These are phyloP conservation scores for Eclectus roratus DNA, from an alignment of 2,113 vertebrate species.

Conservation along the genomic window DNA sequence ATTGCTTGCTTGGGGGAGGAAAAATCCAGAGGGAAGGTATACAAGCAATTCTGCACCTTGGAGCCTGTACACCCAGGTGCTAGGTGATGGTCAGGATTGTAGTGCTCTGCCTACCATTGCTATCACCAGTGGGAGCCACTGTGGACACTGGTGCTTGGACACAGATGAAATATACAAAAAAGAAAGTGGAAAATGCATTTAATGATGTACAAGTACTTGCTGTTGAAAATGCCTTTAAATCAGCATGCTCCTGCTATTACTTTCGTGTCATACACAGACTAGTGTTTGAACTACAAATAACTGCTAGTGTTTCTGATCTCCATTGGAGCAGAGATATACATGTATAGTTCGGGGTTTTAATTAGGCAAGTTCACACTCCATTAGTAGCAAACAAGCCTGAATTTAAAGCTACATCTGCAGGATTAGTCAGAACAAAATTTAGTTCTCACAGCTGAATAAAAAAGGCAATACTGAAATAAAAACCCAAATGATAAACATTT, in stretches of 20 bases:
- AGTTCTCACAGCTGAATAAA: background rate
- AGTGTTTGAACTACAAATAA: constrained; percentile 16
- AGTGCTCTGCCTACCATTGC: background rate
- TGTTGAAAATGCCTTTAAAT: constrained; percentile 29
- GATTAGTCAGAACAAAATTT: background rate
- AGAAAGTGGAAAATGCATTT: background rate
- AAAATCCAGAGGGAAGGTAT: constrained; percentile 51
- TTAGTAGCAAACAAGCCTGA: background rate
- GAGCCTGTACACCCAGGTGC: background rate
- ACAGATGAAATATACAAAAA: background rate
- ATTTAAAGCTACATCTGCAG: constrained; percentile 35
- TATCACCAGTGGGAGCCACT: constrained; percentile 7
- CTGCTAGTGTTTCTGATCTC: constrained; percentile 13
- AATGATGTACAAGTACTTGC: background rate
- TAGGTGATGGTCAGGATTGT: background rate
- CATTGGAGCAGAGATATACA: background rate
- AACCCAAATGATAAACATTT: background rate
- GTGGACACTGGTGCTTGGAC: background rate
- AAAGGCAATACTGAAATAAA: background rate
- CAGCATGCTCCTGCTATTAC: background rate
- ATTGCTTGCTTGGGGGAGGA: constrained; percentile 66
- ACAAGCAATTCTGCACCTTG: constrained; percentile 12
- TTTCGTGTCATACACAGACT: background rate
- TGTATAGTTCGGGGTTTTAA: constrained; percentile 26
- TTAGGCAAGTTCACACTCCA: background rate